Base-by-base conservation (phyloP, 92 coral and sea anemone genomes). In the Umimayanthus chanpuru region DNA sequence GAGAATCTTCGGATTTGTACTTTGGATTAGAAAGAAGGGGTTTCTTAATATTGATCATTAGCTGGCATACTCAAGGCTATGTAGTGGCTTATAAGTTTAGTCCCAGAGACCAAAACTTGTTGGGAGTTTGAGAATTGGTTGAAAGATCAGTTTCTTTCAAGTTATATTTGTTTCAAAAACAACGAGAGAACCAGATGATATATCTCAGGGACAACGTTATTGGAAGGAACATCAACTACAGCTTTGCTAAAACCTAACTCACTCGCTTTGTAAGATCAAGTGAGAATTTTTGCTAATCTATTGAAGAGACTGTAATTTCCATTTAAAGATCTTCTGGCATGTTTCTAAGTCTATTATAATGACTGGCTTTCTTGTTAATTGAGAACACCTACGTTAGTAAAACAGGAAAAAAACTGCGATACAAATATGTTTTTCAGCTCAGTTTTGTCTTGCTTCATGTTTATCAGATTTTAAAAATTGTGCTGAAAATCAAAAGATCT, bases 191-290 rank as follows among this genome's bases (percentile, higher is more conserved):
- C 11, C 58, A 53, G 71, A 64, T 4, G 32, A 56, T 2, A 30
- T 56, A 29, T 56, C 72, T 56, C 64, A 30, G 49, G 18, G 43
- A 39, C n/a, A 76, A 20, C 12, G 15, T 61, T 26, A 61, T 61
- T 50, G 40, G 55, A 66, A 78, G 32, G 32, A 80, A 7, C 4
- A 64, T 10, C 21, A 58, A 23, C 73, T 65, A 3, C 50, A 36
- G 73, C 74, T 70, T 81, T 81, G 76, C 68, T 65, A 21, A 64
- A 61, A 55, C 56, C 39, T 81, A 81, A 58, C 55, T 81, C 53
- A 9, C 25, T 81, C 53, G 26, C 38, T 38, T 81, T 58, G 55
- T 39, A 81, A 65, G 49, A 64, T 29, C 50, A 32, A 81, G 32
- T 30, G n/a, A 81, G 26, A 65, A 23, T 6, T 38, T 64, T 65